A percentile compares a stretch with the other conserved stretches of the same genome.
Evolutionary conservation across 2,797 vertebrate species (phyloP).

Genomic region (Catostomus latipinnis): DNA sequence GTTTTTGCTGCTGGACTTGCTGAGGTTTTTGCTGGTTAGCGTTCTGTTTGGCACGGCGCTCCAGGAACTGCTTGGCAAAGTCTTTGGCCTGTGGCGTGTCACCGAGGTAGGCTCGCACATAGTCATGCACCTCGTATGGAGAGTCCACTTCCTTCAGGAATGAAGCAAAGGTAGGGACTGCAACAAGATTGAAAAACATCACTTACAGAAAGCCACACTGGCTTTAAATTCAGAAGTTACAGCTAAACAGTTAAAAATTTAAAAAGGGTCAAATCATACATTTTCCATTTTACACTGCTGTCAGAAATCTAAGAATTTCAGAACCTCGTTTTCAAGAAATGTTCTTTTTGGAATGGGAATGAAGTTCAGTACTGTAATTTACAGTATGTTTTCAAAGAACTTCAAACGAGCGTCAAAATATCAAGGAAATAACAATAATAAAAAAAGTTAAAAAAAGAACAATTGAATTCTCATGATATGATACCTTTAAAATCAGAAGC

Average conservation of each 20-base stretch:
- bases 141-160: slow-evolving; percentile 99
- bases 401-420: too few relatives aligned
- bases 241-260: too few relatives aligned
- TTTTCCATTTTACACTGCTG: background rate
- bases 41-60: slow-evolving; percentile 99
- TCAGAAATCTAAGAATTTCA: background rate
- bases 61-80: slow-evolving; percentile 99
- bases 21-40: slow-evolving; percentile 87
- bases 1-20: slow-evolving; percentile 77
- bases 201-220: slow-evolving; percentile 6
- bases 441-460: background rate
- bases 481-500: background rate
- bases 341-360: background rate
- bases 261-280: background rate
- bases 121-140: slow-evolving; percentile 97
- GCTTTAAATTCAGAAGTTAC: background rate
- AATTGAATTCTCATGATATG: background rate
- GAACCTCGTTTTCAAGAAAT: background rate
- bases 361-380: background rate
- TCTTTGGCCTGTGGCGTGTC: slow-evolving; percentile 98
- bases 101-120: slow-evolving; percentile 95
- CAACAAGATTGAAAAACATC: slow-evolving; percentile 52
- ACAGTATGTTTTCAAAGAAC: background rate
- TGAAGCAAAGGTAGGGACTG: slow-evolving; percentile 98
- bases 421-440: too few relatives aligned